Base-by-base conservation (phyloP, 2,113 vertebrate species). In the Tenrec ecaudatus region DNA sequence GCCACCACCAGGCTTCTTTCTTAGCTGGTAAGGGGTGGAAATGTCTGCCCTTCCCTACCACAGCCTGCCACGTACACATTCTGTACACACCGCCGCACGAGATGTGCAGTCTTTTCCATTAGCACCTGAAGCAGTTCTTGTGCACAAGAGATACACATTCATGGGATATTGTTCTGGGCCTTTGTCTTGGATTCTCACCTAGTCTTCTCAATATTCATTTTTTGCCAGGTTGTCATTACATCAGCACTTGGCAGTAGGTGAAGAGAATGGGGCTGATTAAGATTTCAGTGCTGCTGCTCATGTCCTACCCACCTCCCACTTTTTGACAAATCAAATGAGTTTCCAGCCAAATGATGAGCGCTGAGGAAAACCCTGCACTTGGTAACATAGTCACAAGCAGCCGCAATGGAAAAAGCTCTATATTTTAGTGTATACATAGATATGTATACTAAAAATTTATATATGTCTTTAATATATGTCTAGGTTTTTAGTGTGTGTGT, bases 141-240 rank as follows among this genome's bases (percentile, higher is more conserved):
- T 29, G 76, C 71, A 82, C 69, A 38, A 3, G 80, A 7, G 40
- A 58, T 36, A 12, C 23, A 7, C 77, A 81, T 90, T 92, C 40
- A 36, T 86, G 47, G 71, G 10, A 31, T 80, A 31, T 68, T 66
- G 69, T 83, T 80, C 40, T 14, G 36, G 40, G 27, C 4, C 60
- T 89, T 89, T 90, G 64, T 82, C 43, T 78, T 78, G 16, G 25
- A 75, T 20, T 79, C 82, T 91, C 43, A 89, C n/a, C 43, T 75
- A 36, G 78, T 92, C 77, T 80, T 80, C 31, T 58, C 36, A 68
- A 29, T 87, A 87, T 76, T 92, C 25, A 43, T 0, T 91, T 38
- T 71, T 82, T 62, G 68, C 11, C 36, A 86, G 12, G n/a, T 91
- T 38, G 75, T 20, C 1, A 0, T 76, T 92, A 40, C 19, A 29